These are phyloP conservation scores for Rhyacophila brunnea DNA, from an alignment of 1,140 invertebrate genomes.

Conservation along the genomic window DNA sequence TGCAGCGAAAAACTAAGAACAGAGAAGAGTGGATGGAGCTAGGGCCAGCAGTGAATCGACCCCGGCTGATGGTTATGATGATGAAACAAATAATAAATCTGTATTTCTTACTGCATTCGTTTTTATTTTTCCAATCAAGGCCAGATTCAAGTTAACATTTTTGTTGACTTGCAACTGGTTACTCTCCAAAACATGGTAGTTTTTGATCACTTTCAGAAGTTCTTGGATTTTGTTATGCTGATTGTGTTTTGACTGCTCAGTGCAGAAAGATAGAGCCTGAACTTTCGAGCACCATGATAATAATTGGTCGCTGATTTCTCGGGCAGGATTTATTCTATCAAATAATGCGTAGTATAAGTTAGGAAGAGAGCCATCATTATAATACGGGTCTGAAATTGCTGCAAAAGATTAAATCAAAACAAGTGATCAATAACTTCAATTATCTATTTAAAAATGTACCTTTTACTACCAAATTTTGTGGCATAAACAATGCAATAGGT, in stretches of 20 bases:
- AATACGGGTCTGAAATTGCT: slow-evolving; percentile 31
- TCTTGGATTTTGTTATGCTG: slow-evolving; percentile 4
- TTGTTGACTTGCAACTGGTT: slow-evolving; percentile 8
- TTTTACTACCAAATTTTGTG: no score
- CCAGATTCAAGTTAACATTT: slow-evolving; percentile 11
- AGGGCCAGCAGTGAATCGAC: no score
- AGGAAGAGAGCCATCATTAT: slow-evolving; percentile 22
- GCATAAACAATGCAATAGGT: no score
- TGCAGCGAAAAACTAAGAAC: no score
- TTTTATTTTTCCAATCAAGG: slow-evolving; percentile 16
- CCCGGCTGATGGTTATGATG: no score
- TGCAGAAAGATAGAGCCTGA: slow-evolving; percentile 17
- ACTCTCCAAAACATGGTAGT: slow-evolving; percentile 3
- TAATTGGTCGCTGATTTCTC: slow-evolving; percentile 33
- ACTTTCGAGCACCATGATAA: slow-evolving; percentile 35
- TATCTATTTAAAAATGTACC: no score
- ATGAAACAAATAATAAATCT: not conserved
- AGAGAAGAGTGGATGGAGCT: no score
- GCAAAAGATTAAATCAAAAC: slow-evolving; percentile 21
- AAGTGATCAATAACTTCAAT: no score
- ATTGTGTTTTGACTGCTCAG: slow-evolving; percentile 1
- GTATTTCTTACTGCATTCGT: slow-evolving; percentile 16
- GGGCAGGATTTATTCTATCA: slow-evolving; percentile 23
- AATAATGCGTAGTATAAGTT: slow-evolving; percentile 38
- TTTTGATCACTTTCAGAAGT: slow-evolving; percentile 12